Base-by-base conservation (phyloP, 2,797 vertebrate species). In the Todus mexicanus region DNA sequence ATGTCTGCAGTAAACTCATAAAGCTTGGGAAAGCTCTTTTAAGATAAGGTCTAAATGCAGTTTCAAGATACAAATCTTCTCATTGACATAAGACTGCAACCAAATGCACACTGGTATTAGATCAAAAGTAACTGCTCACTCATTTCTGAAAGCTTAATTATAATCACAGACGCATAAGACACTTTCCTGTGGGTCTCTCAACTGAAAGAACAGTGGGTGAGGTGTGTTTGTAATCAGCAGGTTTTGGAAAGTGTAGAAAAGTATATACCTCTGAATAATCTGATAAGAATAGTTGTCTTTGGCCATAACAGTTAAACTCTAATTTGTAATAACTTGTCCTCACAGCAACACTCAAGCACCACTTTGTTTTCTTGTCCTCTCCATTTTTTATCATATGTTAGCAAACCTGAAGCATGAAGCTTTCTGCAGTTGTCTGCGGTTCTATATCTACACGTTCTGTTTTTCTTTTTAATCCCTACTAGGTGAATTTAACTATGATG, bases 81-180 rank as follows among this genome's bases (percentile, higher is more conserved):
- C 31, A 94, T 42, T 63, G 54, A 92, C 90, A 84, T 95, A 93
- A 91, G 82, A 60, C 51, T 87, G 70, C 87, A 92, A 89, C 78
- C 69, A 75, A 90, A 78, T 56, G 42, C 20, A 33, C 65, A 27
- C 23, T 73, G 47, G 37, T 56, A 42, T 80, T 84, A 92, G 65
- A 92, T 87, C 84, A 92, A 89, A 95, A 94, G 93, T 68, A 84
- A 35, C 83, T 35, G 82, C 83, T 93, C 76, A 95, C 66, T 92
- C 89, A 95, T 96, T 89, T 96, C 91, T 86, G 70, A 80, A 93
- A 81, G 38, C 40, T 91, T 72, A 57, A 38, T 87, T 94, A 87
- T 89, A 81, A 89, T 92, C 92, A 91, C 27, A 91, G 51, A 64
- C 1, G 7, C 40, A 47, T 51, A 80, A 69, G 38, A 65, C 29